Evolutionary conservation across 2,113 vertebrate genomes (phyloP).

Genomic region (Pygoscelis adeliae): DNA sequence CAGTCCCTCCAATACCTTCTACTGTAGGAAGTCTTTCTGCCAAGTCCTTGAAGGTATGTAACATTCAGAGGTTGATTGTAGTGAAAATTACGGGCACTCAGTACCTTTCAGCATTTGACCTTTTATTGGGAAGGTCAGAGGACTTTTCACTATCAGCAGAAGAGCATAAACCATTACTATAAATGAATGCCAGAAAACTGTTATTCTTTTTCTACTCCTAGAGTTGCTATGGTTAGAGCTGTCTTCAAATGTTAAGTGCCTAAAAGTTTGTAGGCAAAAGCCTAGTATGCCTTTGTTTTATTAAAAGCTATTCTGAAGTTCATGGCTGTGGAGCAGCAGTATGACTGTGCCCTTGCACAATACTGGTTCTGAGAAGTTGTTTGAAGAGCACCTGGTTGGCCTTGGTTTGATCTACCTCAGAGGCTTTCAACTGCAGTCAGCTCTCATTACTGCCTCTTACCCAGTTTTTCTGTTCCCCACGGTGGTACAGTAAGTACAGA

Average conservation of each 20-base stretch:
- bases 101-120: background rate
- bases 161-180: background rate
- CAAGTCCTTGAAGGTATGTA: background rate
- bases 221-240: background rate
- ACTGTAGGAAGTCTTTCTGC: background rate
- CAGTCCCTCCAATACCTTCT: background rate
- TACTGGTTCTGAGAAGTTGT: background rate
- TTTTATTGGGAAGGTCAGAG: background rate
- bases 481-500: background rate
- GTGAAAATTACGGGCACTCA: background rate
- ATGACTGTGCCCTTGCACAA: background rate
- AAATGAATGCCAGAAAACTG: background rate
- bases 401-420: background rate
- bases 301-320: background rate
- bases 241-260: background rate
- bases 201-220: background rate
- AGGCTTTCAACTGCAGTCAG: background rate
- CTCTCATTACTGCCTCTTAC: background rate
- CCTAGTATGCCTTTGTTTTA: background rate
- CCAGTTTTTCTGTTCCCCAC: background rate
- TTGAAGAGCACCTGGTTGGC: background rate
- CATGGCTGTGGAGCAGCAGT: background rate
- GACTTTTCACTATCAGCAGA: background rate
- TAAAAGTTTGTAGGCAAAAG: background rate
- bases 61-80: slow-evolving; percentile 3